Base-by-base conservation (phyloP, 1,140 invertebrate species). In the Cecropterus lyciades region DNA sequence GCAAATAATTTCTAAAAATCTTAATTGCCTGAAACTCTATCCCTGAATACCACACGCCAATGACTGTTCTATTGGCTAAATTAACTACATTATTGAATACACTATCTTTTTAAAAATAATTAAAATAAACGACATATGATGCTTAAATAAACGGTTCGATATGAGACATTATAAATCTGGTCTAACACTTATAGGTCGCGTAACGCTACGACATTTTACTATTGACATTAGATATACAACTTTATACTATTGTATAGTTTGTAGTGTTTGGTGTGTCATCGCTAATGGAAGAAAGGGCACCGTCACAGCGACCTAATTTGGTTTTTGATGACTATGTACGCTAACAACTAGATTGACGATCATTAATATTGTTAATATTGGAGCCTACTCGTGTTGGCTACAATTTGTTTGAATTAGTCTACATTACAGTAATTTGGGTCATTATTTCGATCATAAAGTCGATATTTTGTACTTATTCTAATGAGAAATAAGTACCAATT, bases 271-370 rank as follows among this genome's bases (percentile, higher is more conserved):
- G 72, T 69, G 71, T 80, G 72, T 73, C 76, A 74, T 57, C 62
- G 48, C 70, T 77, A 80, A 80, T 80, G 78, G 78, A 80, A 73
- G 52, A 55, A 55, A 40, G 52, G 52, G 33, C 52, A 55, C 65
- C 67, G 64, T 68, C 67, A 71, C 42, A 53, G 57, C 65, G 73
- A 73, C 76, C 76, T 65, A 75, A 70, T 67, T 67, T 59, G 15
- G 52, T 16, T 55, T 55, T 49, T 10, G 17, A 24, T 42, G 52
- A 40, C 9, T 55, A 13, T 55, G 33, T 13, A 42, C 33, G 33
- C 52, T 40, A 55, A 42, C 17, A 55, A 55, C 15, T 55, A 37
- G n/a, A 37, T 53, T 37, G 27, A 55, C 10, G 16, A 16, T 55
- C 51, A 53, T 53, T 53, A 53, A 53, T 53, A 40, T 40, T 20